These are phyloP conservation scores for Rhea americana DNA, from an alignment of 2,113 vertebrate genomes.

Conservation along the genomic window DNA sequence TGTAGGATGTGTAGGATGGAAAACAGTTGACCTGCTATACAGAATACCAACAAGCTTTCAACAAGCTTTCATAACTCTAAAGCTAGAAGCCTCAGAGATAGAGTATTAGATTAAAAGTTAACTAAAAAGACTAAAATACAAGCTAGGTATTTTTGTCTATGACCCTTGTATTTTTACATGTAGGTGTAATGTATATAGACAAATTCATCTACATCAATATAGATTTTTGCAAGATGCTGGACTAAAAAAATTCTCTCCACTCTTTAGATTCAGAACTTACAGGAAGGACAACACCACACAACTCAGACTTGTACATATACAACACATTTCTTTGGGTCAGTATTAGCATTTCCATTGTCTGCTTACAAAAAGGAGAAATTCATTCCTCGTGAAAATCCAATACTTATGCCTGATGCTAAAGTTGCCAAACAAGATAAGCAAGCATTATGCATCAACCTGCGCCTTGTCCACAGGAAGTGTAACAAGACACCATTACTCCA, in stretches of 20 bases:
- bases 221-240: conserved; percentile 7
- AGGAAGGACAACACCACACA: neutral
- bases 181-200: conserved; percentile 4
- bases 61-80: conserved; percentile 43
- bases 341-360: neutral
- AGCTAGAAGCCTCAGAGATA: neutral
- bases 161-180: conserved; percentile 24
- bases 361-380: neutral
- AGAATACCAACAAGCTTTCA: conserved; percentile 60
- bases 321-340: neutral
- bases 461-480: neutral
- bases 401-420: neutral
- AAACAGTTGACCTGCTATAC: conserved; percentile 57
- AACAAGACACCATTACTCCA: accelerated
- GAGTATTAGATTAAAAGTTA: too few relatives aligned
- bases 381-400: neutral
- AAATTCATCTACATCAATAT: conserved; percentile 26
- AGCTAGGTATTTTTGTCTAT: conserved; percentile 25
- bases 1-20: conserved; percentile 35
- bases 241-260: neutral
- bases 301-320: neutral
- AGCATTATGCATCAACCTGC: neutral
- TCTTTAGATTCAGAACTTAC: neutral
- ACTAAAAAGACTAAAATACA: conserved; percentile 36
- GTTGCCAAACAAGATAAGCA: neutral